Conservation (phyloP, 2,797 vertebrate genomes). For the Eulemur mongoz region DNA sequence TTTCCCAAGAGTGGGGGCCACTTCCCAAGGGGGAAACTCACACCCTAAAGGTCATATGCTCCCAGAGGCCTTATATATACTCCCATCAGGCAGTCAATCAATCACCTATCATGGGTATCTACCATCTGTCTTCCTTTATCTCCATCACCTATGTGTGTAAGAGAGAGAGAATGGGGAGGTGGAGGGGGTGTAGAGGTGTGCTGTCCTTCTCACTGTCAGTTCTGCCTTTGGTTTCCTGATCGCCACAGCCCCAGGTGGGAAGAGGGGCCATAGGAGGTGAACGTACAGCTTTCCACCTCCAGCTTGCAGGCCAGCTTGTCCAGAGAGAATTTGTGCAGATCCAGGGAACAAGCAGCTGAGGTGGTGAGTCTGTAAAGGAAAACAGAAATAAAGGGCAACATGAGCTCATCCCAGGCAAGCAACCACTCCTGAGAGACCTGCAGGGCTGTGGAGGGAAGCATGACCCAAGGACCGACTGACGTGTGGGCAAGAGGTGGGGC, state of each 20-base stretch:
- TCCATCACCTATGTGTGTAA: not conserved
- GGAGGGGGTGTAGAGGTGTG: not conserved
- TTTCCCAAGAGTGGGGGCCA: not conserved
- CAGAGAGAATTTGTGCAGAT: conserved; percentile 94
- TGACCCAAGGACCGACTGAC: not conserved
- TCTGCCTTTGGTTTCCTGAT: not conserved
- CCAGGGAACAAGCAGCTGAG: conserved; percentile 97
- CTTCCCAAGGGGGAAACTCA: not conserved
- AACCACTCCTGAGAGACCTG: conserved; percentile 84
- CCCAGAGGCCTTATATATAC: not conserved
- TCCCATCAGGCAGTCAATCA: not conserved
- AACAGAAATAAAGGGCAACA: conserved; percentile 43
- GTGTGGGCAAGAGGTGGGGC: not conserved
- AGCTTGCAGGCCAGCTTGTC: conserved; percentile 98
- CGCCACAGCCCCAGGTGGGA: accelerated
- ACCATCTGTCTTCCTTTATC: not conserved
- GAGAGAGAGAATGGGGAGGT: not conserved
- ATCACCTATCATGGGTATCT: not conserved
- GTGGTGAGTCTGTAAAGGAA: conserved; percentile 92
- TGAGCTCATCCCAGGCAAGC: conserved; percentile 67
- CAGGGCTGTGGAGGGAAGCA: conserved; percentile 58
- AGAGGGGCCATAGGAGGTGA: not conserved
- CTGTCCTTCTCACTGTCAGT: not conserved
- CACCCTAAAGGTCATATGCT: not conserved
- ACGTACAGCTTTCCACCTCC: conserved; percentile 99